A percentile compares a stretch with the other conserved stretches of the same genome.
phyloP scores from a whole-genome alignment of 30 jellyfish, hydroid and myxozoan genomes.

The Hydractinia symbiolongicarpus region DNA sequence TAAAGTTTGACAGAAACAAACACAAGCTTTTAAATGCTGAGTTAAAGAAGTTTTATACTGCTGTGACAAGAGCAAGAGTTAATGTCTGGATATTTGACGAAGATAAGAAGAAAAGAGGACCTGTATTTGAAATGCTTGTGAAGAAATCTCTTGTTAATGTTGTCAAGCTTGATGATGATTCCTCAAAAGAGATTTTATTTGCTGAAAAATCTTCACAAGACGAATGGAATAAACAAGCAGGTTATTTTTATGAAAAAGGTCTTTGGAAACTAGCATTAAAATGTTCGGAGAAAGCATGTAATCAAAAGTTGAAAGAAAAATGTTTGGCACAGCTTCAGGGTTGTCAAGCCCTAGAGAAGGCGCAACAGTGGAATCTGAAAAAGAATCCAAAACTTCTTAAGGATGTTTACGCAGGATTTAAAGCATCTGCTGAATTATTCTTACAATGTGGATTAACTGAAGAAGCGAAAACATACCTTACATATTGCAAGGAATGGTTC shows the following conservation, averaged over 20 bases:
- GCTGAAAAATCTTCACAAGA: slow-evolving; percentile 17
- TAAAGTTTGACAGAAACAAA: slow-evolving; percentile 56
- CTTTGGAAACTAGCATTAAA: slow-evolving; percentile 14
- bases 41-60: slow-evolving; percentile 75
- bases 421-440: slow-evolving; percentile 43
- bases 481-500: slow-evolving; percentile 50
- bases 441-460: slow-evolving; percentile 50
- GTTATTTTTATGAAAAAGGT: background rate
- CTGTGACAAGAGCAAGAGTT: slow-evolving; percentile 79
- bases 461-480: slow-evolving; percentile 46
- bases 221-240: slow-evolving; percentile 7
- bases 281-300: slow-evolving; percentile 7
- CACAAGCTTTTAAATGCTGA: slow-evolving; percentile 74
- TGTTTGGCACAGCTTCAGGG: slow-evolving; percentile 11
- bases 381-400: slow-evolving; percentile 19
- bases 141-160: slow-evolving; percentile 36
- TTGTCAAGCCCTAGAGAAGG: background rate
- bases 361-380: slow-evolving; percentile 22
- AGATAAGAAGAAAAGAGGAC: slow-evolving; percentile 58
- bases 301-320: background rate
- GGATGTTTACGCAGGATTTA: slow-evolving; percentile 41
- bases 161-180: slow-evolving; percentile 28
- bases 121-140: slow-evolving; percentile 57
- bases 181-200: background rate
- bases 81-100: slow-evolving; percentile 85